Evolutionary conservation across 37 sponge, comb jelly and placozoan species (phyloP).

Genomic region (Cliona cf. orientalis): DNA sequence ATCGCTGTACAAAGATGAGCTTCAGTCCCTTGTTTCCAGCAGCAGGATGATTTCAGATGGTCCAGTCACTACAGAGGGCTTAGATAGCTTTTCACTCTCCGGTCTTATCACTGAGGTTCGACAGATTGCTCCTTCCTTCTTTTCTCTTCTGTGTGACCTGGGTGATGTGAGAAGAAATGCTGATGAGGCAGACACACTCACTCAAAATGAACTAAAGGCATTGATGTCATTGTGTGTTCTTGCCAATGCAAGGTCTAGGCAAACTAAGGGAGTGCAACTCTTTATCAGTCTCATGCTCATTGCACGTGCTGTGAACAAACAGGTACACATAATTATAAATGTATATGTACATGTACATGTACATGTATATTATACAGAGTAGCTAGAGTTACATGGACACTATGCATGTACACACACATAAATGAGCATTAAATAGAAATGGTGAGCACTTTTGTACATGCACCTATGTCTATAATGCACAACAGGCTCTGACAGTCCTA

Average conservation of each 20-base stretch:
- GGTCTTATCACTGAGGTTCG: background rate
- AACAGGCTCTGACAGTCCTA: too few species aligned
- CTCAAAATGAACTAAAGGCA: background rate
- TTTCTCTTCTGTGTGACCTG: background rate
- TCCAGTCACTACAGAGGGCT: background rate
- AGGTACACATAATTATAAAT: background rate
- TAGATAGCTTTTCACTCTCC: background rate
- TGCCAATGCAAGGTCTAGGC: background rate
- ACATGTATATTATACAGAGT: too few species aligned
- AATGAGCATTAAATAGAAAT: too few species aligned
- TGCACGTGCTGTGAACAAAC: background rate
- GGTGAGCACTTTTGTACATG: too few species aligned
- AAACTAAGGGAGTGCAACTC: background rate
- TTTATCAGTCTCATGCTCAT: background rate
- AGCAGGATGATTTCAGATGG: background rate
- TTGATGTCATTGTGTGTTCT: background rate
- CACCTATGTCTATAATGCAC: too few species aligned
- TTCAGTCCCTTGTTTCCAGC: background rate
- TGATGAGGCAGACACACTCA: background rate
- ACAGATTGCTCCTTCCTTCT: background rate
- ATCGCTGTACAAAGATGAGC: background rate
- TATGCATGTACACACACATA: too few species aligned
- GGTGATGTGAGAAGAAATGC: background rate
- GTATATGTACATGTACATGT: background rate
- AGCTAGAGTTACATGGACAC: too few species aligned